Percentiles rank a stretch among this genome's conserved stretches.
Conservation (phyloP, 2,888 invertebrate genomes). For the Scrobipalpa atriplicella region DNA sequence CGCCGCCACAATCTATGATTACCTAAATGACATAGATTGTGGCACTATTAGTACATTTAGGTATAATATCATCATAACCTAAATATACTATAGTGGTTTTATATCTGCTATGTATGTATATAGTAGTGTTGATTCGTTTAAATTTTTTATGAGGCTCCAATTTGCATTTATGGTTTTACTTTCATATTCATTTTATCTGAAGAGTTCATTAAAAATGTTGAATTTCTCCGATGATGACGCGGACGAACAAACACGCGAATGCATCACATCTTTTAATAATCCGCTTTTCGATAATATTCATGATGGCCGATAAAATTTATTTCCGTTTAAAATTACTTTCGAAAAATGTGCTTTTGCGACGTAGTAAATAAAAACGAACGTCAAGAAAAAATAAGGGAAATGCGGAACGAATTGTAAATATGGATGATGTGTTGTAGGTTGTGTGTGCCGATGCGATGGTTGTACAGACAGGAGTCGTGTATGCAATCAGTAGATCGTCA, state of each 20-base stretch:
- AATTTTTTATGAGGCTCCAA: not conserved
- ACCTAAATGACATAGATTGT: no score
- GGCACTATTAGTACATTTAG: no score
- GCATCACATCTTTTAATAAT: constrained; percentile 14
- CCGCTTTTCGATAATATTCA: not conserved
- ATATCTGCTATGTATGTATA: no score
- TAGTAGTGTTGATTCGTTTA: no score
- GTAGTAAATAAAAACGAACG: constrained; percentile 8
- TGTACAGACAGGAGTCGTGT: not conserved
- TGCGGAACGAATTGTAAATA: not conserved
- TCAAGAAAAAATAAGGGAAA: not conserved
- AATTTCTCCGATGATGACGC: not conserved
- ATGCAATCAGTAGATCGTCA: not conserved
- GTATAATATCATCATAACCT: no score
- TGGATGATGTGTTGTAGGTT: not conserved
- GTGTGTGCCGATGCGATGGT: not conserved
- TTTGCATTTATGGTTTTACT: not conserved
- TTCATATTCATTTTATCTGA: not conserved
- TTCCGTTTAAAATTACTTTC: constrained; percentile 9
- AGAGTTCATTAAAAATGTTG: not conserved
- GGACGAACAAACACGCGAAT: not conserved
- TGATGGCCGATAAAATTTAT: not conserved
- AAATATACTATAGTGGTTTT: no score
- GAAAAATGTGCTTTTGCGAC: not conserved
- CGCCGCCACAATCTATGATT: no score